phyloP scores from a whole-genome alignment of 2,797 vertebrate genomes.

The Iguana delicatissima region DNA sequence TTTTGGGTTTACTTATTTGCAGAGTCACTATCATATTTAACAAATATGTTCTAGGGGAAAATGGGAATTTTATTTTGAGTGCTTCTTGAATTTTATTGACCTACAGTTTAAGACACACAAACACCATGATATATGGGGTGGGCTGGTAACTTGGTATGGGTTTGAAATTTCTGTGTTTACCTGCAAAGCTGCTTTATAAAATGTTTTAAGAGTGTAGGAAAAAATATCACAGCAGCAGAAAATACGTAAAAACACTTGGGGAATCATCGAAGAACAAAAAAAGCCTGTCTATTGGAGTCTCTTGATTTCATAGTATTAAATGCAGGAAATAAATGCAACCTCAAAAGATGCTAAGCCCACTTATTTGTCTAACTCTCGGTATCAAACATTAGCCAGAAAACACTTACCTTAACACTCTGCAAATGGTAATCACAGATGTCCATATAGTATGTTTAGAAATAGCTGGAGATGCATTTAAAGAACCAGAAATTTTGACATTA shows the following conservation, averaged over 20 bases:
- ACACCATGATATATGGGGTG: too few relatives aligned
- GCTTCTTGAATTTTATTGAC: too few relatives aligned
- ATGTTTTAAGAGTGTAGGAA: neutral
- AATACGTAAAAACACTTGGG: neutral
- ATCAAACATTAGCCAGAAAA: neutral
- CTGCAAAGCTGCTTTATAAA: neutral
- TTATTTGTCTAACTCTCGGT: neutral
- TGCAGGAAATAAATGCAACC: neutral
- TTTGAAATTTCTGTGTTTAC: neutral
- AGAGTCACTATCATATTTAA: too few relatives aligned
- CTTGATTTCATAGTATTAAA: neutral
- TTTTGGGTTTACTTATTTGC: too few relatives aligned
- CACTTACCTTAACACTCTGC: too few relatives aligned
- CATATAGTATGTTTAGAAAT: too few relatives aligned
- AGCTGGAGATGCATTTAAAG: neutral
- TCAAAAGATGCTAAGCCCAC: neutral
- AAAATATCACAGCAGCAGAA: neutral
- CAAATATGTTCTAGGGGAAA: too few relatives aligned
- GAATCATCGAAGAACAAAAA: neutral
- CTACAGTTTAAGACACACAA: neutral
- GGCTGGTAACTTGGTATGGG: neutral
- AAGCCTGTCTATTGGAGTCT: neutral
- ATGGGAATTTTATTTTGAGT: too few relatives aligned
- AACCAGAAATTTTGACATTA: neutral
- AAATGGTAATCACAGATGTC: neutral